A percentile compares a stretch with the other conserved stretches of the same genome.
Evolutionary conservation across 2,113 vertebrate species (phyloP).

Genomic region (Rattus rattus): DNA sequence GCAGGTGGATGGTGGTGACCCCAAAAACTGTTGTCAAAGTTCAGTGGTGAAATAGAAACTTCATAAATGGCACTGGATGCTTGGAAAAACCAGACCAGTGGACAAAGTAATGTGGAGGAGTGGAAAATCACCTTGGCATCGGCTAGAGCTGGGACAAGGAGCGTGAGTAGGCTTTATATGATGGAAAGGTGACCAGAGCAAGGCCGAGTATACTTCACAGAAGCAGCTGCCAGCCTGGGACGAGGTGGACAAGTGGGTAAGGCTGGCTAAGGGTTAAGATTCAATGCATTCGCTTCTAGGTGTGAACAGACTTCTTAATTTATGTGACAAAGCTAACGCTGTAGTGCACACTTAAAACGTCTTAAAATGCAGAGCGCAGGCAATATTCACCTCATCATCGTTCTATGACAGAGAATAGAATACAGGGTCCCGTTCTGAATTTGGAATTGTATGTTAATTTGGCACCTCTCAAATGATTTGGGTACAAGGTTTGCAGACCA

Average conservation of each 20-base stretch:
- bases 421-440: not conserved
- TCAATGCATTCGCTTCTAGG: not conserved
- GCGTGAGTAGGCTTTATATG: not conserved
- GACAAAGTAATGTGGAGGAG: not conserved
- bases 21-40: not conserved
- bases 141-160: not conserved
- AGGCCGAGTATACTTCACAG: not conserved
- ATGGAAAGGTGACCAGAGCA: fast-evolving
- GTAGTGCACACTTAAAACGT: not conserved
- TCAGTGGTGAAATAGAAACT: not conserved
- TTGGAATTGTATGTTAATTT: not conserved
- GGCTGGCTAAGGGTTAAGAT: fast-evolving
- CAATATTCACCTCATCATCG: not conserved
- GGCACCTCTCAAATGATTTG: not conserved
- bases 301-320: not conserved
- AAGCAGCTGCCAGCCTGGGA: not conserved
- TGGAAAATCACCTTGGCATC: not conserved
- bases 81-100: not conserved
- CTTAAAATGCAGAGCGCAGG: not conserved
- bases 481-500: not conserved
- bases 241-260: not conserved
- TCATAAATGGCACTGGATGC: not conserved
- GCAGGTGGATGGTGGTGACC: not conserved
- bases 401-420: not conserved
- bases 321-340: not conserved